Evolutionary conservation across 92 coral and sea anemone genomes (phyloP), one percentile per base, ranked within the genome.

Genomic region (Diadumene lineata): DNA sequence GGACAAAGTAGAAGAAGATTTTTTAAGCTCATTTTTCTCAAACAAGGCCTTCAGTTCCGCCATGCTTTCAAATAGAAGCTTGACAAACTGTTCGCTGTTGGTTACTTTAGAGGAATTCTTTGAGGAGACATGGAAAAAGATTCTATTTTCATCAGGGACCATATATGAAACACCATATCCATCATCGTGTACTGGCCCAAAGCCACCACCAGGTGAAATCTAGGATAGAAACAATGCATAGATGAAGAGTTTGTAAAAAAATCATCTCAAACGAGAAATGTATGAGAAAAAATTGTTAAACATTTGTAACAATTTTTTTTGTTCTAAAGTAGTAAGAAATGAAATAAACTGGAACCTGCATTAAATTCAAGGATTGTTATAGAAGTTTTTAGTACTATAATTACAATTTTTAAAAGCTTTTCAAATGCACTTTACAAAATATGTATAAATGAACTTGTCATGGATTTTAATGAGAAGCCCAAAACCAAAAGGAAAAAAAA

Each of bases 201-300:
- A 93, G 15, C 98, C 98, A 19, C 98, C 98, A 11, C 98, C 98
- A 19, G 98, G 98, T 30, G 91, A 91, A 62, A 93, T 81, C 98
- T 93, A 81, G 63, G 74, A 48, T 13, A 33, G 74, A 70, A 9
- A 31, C 48, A 7, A 43, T 13, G n/a, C 18, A 8, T 17, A 26
- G 34, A 24, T 11, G 31, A 11, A 22, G 66, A 60, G 31, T 21
- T n/a, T 11, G 23, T 60, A 60, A 11, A 60, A 60, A 60, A 60
- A 9, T 11, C 11, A n/a, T n/a, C n/a, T n/a, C n/a, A n/a, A n/a
- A n/a, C n/a, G n/a, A n/a, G 17, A 44, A 44, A 9, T 44, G 51
- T 44, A 44, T 44, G 51, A 23, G 60, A 4, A 21, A 21, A 23
- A 38, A 38, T 4, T 38, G 48, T 38, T 6, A 38, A 38, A 38